Percentiles rank a stretch among this genome's conserved stretches.
Evolutionary conservation across 1,140 invertebrate species (phyloP).

Genomic region (Drosophila parabipectinata): DNA sequence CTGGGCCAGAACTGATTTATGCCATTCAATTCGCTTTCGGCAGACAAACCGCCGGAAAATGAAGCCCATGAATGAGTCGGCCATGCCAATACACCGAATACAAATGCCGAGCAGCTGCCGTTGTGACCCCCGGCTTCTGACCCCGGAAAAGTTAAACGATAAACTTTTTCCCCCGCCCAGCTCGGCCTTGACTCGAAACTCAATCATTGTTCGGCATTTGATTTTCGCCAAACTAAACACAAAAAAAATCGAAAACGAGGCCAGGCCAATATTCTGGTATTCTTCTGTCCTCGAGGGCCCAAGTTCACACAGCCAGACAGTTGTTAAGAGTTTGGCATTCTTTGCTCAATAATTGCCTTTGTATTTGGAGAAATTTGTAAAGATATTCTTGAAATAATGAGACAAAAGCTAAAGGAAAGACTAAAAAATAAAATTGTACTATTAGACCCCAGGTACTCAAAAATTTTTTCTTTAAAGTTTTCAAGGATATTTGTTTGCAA

Average conservation of each 20-base stretch:
- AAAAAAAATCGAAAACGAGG: slow-evolving; percentile 3
- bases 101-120: slow-evolving; percentile 34
- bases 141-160: slow-evolving; percentile 46
- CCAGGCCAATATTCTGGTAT: slow-evolving; percentile 12
- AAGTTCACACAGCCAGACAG: background rate
- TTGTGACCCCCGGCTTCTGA: background rate
- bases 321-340: background rate
- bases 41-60: slow-evolving; percentile 65
- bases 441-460: background rate
- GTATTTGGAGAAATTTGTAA: background rate
- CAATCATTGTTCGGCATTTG: slow-evolving; percentile 40
- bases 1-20: slow-evolving; percentile 66
- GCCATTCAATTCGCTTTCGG: slow-evolving; percentile 66
- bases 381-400: background rate
- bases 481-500: no score
- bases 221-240: background rate
- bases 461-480: no score
- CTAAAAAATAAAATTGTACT: background rate
- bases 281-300: background rate
- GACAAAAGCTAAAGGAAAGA: background rate
- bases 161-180: slow-evolving; percentile 39
- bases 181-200: slow-evolving; percentile 53
- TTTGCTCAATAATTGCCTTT: background rate
- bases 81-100: slow-evolving; percentile 50
- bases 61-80: slow-evolving; percentile 68